Evolutionary conservation across 2,113 vertebrate genomes (phyloP).

Genomic region (Promerops cafer): DNA sequence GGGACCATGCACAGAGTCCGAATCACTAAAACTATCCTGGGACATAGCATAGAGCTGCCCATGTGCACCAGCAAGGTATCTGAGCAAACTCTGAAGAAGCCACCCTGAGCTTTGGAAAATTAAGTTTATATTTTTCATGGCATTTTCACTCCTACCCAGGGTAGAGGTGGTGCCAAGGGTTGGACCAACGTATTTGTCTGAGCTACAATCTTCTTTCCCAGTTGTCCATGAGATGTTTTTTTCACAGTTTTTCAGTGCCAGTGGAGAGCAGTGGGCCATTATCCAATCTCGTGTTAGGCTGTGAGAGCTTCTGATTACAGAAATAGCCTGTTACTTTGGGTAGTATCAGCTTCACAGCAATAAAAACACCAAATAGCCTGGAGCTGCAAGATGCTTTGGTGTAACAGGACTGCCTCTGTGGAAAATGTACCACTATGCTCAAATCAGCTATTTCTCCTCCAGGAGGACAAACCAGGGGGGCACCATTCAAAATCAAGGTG

Average conservation of each 20-base stretch:
- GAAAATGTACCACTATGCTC: background rate
- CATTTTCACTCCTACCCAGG: too few species aligned
- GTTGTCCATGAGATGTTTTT: background rate
- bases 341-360: background rate
- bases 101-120: background rate
- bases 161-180: background rate
- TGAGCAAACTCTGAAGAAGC: background rate
- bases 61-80: background rate
- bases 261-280: background rate
- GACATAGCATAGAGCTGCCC: background rate
- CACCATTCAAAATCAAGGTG: background rate
- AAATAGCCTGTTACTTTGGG: background rate
- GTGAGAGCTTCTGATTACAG: background rate
- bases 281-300: fast-evolving
- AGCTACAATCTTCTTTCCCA: background rate
- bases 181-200: background rate
- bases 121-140: background rate
- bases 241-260: background rate
- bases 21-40: background rate
- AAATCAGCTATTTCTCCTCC: background rate
- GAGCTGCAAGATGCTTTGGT: background rate
- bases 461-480: background rate
- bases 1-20: background rate
- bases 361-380: background rate
- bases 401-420: background rate